Conservation (phyloP, 2,113 vertebrate species). For the Isichthys henryi region DNA sequence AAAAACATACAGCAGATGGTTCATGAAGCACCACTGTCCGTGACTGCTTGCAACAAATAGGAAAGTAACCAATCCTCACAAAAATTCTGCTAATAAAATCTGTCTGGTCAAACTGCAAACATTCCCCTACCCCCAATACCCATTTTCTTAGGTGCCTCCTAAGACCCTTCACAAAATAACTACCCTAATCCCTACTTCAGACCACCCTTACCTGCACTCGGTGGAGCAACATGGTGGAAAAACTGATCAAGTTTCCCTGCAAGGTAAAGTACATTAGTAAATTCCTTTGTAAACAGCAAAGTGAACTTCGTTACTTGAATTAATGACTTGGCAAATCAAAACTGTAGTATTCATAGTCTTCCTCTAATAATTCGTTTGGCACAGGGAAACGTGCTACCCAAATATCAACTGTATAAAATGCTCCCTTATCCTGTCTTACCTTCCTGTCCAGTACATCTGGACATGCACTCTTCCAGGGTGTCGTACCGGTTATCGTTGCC, state of each 20-base stretch:
- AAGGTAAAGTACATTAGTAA: not conserved
- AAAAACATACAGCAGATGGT: not conserved
- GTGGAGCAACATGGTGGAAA: not conserved
- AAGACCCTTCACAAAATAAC: not conserved
- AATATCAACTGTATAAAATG: not conserved
- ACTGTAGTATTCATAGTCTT: not conserved
- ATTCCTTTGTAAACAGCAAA: not conserved
- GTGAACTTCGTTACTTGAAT: not conserved
- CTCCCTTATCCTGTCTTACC: slow-evolving; percentile 22
- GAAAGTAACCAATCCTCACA: not conserved
- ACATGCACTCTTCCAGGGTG: slow-evolving; percentile 44
- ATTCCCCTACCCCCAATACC: not conserved
- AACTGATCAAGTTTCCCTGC: not conserved
- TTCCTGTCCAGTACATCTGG: slow-evolving; percentile 27
- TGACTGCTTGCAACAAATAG: not conserved
- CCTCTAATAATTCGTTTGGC: not conserved
- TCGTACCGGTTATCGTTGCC: slow-evolving; percentile 55
- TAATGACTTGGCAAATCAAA: not conserved
- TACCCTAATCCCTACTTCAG: not conserved
- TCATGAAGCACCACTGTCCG: not conserved
- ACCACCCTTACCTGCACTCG: slow-evolving; percentile 38
- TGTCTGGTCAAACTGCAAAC: not conserved
- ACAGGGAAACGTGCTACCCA: not conserved
- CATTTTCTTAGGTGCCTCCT: not conserved
- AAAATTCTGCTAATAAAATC: not conserved